Base-by-base conservation (phyloP, 2,888 invertebrate species). In the Chamaedrilus cognettii region DNA sequence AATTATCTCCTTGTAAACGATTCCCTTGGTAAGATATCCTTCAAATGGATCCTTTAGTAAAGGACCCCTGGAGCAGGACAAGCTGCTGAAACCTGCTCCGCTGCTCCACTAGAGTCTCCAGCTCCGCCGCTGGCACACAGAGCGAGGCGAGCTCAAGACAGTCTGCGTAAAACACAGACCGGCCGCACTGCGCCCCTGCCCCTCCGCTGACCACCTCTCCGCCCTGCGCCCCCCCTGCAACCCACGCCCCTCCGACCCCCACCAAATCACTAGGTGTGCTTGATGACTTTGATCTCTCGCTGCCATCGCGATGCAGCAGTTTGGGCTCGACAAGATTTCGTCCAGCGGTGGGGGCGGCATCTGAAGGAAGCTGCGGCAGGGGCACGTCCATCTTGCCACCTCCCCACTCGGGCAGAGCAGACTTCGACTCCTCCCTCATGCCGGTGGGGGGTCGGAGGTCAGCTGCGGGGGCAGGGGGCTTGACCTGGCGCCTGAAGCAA, bases 381-480 rank as follows among this genome's bases (percentile, higher is more conserved):
- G 55, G 55, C 26, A 52, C 55, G 26, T 52, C 55, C 55, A 52
- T 23, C 26, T 52, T 52, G n/a, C n/a, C n/a, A n/a, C n/a, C n/a
- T 19, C 55, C 55, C 11, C 15, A 52, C 26, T 7, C 5, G 15
- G 7, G 11, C 11, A 7, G 11, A 42, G 11, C 42, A 19, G 42
- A 7, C 11, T 11, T 19, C 7, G 42, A 19, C 42, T 42, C 42
- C 19, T 42, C 42, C 42, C 19, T 19, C 19, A 42, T 19, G 11
- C 11, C 7, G 11, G 19, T 19, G 11, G 42, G 42, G 7, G 11
- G 7, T 19, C 19, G 7, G 42, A 42, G 42, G 19, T 11, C 42
- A 42, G 42, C 19, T 7, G 23, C 55, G 7, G 5, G 7, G 7
- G 19, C 55, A 7, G 23, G 26, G 7, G 55, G 55, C 55, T 52